Conservation (phyloP, 2,113 vertebrate genomes). For the Caloenas nicobarica region DNA sequence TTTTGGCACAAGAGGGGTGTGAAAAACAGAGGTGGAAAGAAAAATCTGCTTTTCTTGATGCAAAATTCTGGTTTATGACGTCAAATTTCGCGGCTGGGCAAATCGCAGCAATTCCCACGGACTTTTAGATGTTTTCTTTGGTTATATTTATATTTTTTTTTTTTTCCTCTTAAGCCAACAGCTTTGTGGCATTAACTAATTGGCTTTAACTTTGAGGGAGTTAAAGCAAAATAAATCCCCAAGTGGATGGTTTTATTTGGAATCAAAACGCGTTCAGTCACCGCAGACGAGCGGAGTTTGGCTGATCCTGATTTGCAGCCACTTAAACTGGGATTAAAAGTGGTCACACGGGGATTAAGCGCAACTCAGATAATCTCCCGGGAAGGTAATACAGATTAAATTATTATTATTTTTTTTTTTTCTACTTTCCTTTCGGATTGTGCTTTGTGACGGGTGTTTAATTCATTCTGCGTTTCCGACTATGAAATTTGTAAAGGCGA, state of each 20-base stretch:
- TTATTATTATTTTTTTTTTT: background rate
- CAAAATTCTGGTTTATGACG: background rate
- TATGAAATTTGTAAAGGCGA: too few relatives aligned
- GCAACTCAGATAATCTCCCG: background rate
- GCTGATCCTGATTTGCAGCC: background rate
- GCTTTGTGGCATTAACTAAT: background rate
- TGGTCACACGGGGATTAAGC: background rate
- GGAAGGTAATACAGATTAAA: background rate
- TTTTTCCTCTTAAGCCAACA: background rate
- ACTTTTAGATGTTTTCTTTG: background rate
- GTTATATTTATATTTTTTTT: background rate
- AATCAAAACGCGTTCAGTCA: background rate
- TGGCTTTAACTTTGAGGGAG: background rate
- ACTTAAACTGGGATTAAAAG: background rate
- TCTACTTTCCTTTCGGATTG: background rate
- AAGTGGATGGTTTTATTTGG: background rate
- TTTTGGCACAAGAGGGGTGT: too few relatives aligned
- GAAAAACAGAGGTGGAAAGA: background rate
- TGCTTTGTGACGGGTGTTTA: background rate
- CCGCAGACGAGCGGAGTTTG: background rate
- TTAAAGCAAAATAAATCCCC: background rate
- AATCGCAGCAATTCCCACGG: background rate
- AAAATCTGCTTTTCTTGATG: background rate
- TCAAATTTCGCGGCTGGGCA: background rate
- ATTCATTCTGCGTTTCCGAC: background rate